Base-by-base conservation (phyloP, 2,113 vertebrate species). In the Galbula dea region DNA sequence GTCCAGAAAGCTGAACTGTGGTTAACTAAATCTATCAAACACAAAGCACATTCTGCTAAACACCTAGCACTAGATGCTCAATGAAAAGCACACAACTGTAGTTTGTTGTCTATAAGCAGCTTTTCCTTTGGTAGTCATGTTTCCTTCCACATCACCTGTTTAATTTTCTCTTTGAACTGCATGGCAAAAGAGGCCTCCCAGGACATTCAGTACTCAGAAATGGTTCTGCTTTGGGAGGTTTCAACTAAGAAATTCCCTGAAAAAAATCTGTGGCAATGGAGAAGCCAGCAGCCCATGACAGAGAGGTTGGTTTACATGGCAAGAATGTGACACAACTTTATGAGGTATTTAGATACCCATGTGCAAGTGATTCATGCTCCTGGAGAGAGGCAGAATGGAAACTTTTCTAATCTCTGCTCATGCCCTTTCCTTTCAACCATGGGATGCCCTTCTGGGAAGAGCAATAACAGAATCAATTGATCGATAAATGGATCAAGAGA, bases 101-200 rank as follows among this genome's bases (percentile, higher is more conserved):
- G 3, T 15, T 14, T 72, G 27, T 20, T 46, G 5, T 43, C 68
- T 36, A 26, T 61, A 61, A 63, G 3, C 8, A 71, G 9, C n/a
- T 58, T 59, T 49, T 80, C 52, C 30, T 59, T 58, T 34, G n/a
- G 41, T 66, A 36, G 15, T 30, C 18, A 20, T 1, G 0, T 32
- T 72, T 54, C 22, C 69, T 73, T 80, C 67, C 43, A 46, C 12
- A 3, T 48, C 16, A 37, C 10, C 14, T 19, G 13, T 45, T 87
- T 20, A 7, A 61, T 7, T 57, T 91, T 49, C 10, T 37, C 0
- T 32, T 51, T 36, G 13, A 82, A 22, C 15, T 1, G 1, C 65
- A n/a, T 0, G 0, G 36, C 22, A 62, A 30, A 62, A 48, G 43
- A 0, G 66, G 34, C 11, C 22, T 57, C 30, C n/a, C 7, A 43